Evolutionary conservation across 64 coral and sea anemone genomes (phyloP).

Genomic region (Dendrophyllia cribrosa): DNA sequence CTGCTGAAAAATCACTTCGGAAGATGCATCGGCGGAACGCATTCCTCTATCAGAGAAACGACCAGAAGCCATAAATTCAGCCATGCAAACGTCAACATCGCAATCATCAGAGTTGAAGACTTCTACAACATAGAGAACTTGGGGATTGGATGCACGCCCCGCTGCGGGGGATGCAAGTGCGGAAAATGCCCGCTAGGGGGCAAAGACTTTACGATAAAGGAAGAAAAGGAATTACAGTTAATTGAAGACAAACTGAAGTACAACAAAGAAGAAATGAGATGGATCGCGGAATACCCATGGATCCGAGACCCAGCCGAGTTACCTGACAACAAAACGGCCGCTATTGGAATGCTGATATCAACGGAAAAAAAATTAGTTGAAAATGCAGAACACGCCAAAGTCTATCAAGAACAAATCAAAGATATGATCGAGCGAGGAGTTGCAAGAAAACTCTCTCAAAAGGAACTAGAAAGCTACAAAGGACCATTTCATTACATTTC

Average conservation of each 20-base stretch:
- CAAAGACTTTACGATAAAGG: conserved; percentile 34
- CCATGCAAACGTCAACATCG: too few relatives aligned
- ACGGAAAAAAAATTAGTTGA: conserved; percentile 60
- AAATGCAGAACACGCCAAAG: conserved; percentile 39
- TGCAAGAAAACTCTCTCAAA: conserved; percentile 13
- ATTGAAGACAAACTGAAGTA: conserved; percentile 43
- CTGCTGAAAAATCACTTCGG: conserved; percentile 38
- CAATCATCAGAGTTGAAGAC: background rate
- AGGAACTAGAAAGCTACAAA: conserved; percentile 14
- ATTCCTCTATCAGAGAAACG: conserved; percentile 9
- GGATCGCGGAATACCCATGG: conserved; percentile 52
- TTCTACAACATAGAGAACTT: conserved; percentile 2
- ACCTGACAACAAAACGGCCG: conserved; percentile 47
- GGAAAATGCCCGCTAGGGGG: conserved; percentile 17
- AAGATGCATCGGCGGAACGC: conserved; percentile 45
- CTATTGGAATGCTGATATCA: conserved; percentile 39
- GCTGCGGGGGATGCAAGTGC: conserved; percentile 33
- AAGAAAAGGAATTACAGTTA: conserved; percentile 42
- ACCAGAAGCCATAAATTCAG: background rate
- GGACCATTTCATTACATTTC: conserved; percentile 23
- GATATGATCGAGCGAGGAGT: conserved; percentile 37
- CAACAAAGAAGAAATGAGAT: conserved; percentile 11
- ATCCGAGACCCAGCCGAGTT: conserved; percentile 37
- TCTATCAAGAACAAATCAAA: conserved; percentile 64
- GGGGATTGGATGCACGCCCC: conserved; percentile 19